A percentile compares a stretch with the other conserved stretches of the same genome.
phyloP scores from a whole-genome alignment of 2,797 vertebrate genomes.

The Sebastes nivosus region DNA sequence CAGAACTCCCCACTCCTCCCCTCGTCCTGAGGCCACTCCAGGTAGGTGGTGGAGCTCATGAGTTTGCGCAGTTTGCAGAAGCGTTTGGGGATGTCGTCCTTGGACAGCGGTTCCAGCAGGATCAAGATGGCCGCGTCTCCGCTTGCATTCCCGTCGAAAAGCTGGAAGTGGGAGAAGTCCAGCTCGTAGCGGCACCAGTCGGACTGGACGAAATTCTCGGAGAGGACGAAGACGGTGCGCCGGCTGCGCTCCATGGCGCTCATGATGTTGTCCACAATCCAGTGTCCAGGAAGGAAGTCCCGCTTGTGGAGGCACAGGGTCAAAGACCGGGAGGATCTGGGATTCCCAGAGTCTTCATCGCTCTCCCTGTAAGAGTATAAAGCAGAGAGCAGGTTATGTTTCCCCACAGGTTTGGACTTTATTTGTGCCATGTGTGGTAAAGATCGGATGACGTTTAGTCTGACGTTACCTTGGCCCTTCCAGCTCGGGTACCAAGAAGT shows the following conservation, averaged over 20 bases:
- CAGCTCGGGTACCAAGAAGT: slow-evolving; percentile 81
- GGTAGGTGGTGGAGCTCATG: slow-evolving; percentile 74
- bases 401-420: too few relatives aligned
- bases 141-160: slow-evolving; percentile 73
- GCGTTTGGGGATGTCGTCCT: slow-evolving; percentile 55
- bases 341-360: not conserved
- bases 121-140: slow-evolving; percentile 55
- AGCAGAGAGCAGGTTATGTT: not conserved
- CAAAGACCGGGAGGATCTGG: not conserved
- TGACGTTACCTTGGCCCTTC: slow-evolving; percentile 48
- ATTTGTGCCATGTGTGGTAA: not conserved
- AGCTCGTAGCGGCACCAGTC: slow-evolving; percentile 92
- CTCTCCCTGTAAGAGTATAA: not conserved
- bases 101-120: slow-evolving; percentile 63
- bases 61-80: slow-evolving; percentile 61
- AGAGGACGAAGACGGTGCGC: slow-evolving; percentile 87
- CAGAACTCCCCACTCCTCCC: slow-evolving; percentile 58
- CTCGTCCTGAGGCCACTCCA: slow-evolving; percentile 74
- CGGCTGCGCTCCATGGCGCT: slow-evolving; percentile 87
- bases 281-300: slow-evolving; percentile 88
- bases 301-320: slow-evolving; percentile 81
- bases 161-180: slow-evolving; percentile 90
- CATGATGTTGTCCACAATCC: slow-evolving; percentile 91
- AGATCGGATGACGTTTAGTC: not conserved
- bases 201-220: slow-evolving; percentile 86